Conservation (phyloP, 1,140 invertebrate species). For the Diachasma alloeum region DNA sequence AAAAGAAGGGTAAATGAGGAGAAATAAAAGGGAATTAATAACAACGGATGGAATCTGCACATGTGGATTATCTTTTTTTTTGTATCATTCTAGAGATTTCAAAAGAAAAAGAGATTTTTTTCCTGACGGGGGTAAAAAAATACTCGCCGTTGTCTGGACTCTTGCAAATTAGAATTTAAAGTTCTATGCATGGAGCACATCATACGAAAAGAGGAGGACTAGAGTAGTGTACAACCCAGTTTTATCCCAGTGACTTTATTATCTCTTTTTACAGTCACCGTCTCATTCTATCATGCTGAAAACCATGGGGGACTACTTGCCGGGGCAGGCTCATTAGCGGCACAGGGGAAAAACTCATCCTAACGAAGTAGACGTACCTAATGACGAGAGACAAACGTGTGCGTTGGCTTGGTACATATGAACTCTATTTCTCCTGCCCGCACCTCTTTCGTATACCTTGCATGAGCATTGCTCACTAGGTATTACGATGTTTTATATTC, state of each 20-base stretch:
- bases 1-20: neutral
- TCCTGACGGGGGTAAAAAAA: too few relatives aligned
- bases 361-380: slow-evolving; percentile 55
- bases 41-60: neutral
- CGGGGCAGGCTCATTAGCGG: slow-evolving; percentile 54
- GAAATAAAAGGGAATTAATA: slow-evolving; percentile 1
- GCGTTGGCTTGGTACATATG: neutral
- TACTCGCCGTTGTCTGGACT: neutral
- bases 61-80: neutral
- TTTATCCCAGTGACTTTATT: neutral
- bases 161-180: slow-evolving; percentile 22
- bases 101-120: neutral
- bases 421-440: neutral
- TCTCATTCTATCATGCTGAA: slow-evolving; percentile 2
- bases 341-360: slow-evolving; percentile 52
- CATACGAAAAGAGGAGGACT: slow-evolving; percentile 1
- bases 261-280: neutral
- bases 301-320: slow-evolving; percentile 29
- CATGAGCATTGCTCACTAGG: neutral
- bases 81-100: neutral
- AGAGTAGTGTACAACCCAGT: neutral
- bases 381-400: slow-evolving; percentile 45
- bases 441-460: neutral
- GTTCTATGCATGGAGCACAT: neutral
- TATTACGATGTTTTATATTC: slow-evolving; percentile 11